phyloP scores from a whole-genome alignment of 2,888 invertebrate species.

The Pseudococcus jackbeardsleyi region DNA sequence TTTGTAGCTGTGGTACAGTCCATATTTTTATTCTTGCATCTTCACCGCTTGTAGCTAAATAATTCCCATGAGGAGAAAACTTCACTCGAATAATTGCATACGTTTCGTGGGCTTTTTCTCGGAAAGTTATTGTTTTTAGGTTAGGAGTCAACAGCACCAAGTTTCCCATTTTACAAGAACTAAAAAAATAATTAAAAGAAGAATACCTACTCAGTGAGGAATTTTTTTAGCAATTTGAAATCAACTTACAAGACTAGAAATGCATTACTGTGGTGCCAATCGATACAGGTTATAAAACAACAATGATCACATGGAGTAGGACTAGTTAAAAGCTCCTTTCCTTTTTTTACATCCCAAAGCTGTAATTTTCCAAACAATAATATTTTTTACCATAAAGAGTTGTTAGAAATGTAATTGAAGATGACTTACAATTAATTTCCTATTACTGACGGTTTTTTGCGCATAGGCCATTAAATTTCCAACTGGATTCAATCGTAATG shows the following conservation, averaged over 20 bases:
- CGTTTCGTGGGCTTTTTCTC: constrained; percentile 22
- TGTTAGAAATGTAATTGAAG: not conserved
- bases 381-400: not conserved
- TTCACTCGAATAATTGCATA: constrained; percentile 52
- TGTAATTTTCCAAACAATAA: not conserved
- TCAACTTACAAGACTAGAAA: constrained; percentile 34
- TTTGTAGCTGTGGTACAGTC: constrained; percentile 46
- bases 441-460: not conserved
- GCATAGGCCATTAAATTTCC: not conserved
- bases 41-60: constrained; percentile 53
- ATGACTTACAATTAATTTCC: not conserved
- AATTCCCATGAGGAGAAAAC: constrained; percentile 43
- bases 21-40: constrained; percentile 48
- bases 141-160: not conserved
- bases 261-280: constrained; percentile 40
- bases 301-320: not conserved
- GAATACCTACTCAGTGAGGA: not conserved
- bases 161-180: constrained; percentile 48
- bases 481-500: not conserved
- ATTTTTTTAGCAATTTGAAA: not conserved
- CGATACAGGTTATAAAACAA: constrained; percentile 57
- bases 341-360: constrained; percentile 46
- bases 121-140: not conserved
- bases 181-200: not conserved
- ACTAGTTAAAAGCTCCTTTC: not conserved